A percentile compares a stretch with the other conserved stretches of the same genome.
These are phyloP conservation scores for Tillus elongatus DNA, from an alignment of 2,888 invertebrate species.

Conservation along the genomic window DNA sequence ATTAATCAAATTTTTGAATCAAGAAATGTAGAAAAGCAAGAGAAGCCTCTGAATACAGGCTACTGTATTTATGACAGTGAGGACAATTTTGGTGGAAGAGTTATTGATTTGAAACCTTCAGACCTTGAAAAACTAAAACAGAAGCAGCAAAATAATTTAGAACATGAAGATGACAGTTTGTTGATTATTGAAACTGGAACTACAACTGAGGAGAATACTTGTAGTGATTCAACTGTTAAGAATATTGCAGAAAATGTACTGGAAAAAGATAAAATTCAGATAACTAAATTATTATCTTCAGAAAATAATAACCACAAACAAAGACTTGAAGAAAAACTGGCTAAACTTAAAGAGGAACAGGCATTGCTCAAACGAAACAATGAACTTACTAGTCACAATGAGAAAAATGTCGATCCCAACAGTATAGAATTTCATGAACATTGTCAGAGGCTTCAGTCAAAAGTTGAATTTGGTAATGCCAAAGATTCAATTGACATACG, in stretches of 20 bases:
- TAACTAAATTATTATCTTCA: slow-evolving; percentile 6
- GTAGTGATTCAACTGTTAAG: slow-evolving; percentile 41
- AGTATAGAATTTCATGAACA: slow-evolving; percentile 50
- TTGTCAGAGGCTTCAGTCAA: slow-evolving; percentile 56
- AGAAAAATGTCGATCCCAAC: slow-evolving; percentile 18
- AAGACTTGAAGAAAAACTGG: slow-evolving; percentile 28
- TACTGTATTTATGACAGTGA: slow-evolving; percentile 33
- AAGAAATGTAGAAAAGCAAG: slow-evolving; percentile 18
- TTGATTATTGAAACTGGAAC: slow-evolving; percentile 47
- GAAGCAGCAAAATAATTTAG: slow-evolving; percentile 32
- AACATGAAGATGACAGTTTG: slow-evolving; percentile 53
- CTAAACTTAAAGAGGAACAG: slow-evolving; percentile 23
- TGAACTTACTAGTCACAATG: slow-evolving; percentile 16
- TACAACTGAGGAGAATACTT: slow-evolving; percentile 52
- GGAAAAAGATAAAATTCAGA: slow-evolving; percentile 19
- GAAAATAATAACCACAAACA: slow-evolving; percentile 24
- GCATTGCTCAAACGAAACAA: slow-evolving; percentile 18
- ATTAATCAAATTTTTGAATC: slow-evolving; percentile 30
- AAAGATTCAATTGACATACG: slow-evolving; percentile 59
- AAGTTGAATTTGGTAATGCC: slow-evolving; percentile 61
- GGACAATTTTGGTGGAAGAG: slow-evolving; percentile 29
- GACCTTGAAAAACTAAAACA: slow-evolving; percentile 32
- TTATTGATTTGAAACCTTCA: slow-evolving; percentile 31
- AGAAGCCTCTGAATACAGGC: slow-evolving; percentile 29
- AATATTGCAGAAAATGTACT: slow-evolving; percentile 27